Evolutionary conservation across 2,888 invertebrate genomes (phyloP).

Genomic region (Koerneria pararmatus): DNA sequence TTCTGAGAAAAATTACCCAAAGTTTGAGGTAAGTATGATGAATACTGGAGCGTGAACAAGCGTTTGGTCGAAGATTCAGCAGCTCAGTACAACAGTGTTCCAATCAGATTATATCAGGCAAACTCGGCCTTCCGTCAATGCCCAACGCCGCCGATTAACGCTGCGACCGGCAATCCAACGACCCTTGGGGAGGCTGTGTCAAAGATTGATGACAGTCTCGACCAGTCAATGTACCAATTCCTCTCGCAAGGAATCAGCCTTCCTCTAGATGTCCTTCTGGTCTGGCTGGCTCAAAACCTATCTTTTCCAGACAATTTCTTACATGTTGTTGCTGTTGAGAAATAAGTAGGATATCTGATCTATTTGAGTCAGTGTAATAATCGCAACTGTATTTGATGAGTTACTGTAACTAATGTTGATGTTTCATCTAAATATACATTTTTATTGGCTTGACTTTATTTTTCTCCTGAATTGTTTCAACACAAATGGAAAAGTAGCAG

Average conservation of each 20-base stretch:
- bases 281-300: conserved; percentile 95
- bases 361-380: too few species aligned
- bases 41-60: conserved; percentile 95
- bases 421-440: too few species aligned
- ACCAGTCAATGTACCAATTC: conserved; percentile 33
- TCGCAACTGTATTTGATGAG: too few species aligned
- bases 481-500: too few species aligned
- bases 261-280: conserved; percentile 81
- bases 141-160: conserved; percentile 26
- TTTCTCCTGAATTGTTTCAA: too few species aligned
- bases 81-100: conserved; percentile 6
- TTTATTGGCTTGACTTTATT: too few species aligned
- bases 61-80: conserved; percentile 77
- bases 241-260: conserved; percentile 85
- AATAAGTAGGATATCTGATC: too few species aligned
- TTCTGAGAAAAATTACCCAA: too few species aligned
- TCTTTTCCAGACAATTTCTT: conserved; percentile 98
- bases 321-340: conserved; percentile 66
- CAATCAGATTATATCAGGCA: conserved; percentile 62
- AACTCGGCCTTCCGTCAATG: conserved; percentile 65
- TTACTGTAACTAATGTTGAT: too few species aligned
- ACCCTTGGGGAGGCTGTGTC: conserved; percentile 26
- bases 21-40: conserved; percentile 98
- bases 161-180: conserved; percentile 13
- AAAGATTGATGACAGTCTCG: conserved; percentile 14